Conservation (phyloP, 92 coral and sea anemone genomes). For the Paramuricea clavata region DNA sequence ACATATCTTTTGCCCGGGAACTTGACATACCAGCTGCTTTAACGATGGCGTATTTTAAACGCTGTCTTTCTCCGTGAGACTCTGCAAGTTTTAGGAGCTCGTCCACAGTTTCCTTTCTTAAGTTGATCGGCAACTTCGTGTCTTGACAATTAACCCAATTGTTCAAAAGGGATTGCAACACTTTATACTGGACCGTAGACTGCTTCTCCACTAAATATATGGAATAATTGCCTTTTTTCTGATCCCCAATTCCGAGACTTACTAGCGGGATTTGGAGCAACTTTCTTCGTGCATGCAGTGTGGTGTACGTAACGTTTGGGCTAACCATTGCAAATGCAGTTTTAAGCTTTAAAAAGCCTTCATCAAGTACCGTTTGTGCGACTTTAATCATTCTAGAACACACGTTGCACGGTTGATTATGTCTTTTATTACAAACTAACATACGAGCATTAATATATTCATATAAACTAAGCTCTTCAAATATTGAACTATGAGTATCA, state of each 20-base stretch:
- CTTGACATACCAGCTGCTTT: conserved; percentile 50
- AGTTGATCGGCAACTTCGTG: conserved; percentile 22
- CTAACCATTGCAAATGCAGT: conserved; percentile 56
- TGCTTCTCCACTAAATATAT: conserved; percentile 53
- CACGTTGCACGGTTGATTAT: conserved; percentile 26
- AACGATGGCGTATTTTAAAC: conserved; percentile 56
- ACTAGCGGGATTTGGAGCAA: conserved; percentile 44
- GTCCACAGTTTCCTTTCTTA: conserved; percentile 40
- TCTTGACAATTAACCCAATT: conserved; percentile 43
- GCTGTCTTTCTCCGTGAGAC: conserved; percentile 32
- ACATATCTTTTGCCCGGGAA: conserved; percentile 42
- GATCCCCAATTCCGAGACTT: conserved; percentile 35
- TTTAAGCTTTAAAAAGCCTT: conserved; percentile 50
- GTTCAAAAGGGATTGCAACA: conserved; percentile 54
- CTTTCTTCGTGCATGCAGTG: conserved; percentile 44
- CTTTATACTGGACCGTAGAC: background rate
- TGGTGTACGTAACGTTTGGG: conserved; percentile 34
- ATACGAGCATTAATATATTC: conserved; percentile 14
- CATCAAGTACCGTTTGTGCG: conserved; percentile 39
- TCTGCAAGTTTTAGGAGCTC: conserved; percentile 43
- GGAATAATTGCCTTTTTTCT: conserved; percentile 7
- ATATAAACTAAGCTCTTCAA: conserved; percentile 28
- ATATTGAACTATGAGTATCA: conserved; percentile 32
- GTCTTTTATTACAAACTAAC: conserved; percentile 7
- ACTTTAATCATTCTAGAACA: conserved; percentile 56